These are phyloP conservation scores for Ectropis crepuscularia DNA, from an alignment of 2,888 invertebrate genomes.

Conservation along the genomic window DNA sequence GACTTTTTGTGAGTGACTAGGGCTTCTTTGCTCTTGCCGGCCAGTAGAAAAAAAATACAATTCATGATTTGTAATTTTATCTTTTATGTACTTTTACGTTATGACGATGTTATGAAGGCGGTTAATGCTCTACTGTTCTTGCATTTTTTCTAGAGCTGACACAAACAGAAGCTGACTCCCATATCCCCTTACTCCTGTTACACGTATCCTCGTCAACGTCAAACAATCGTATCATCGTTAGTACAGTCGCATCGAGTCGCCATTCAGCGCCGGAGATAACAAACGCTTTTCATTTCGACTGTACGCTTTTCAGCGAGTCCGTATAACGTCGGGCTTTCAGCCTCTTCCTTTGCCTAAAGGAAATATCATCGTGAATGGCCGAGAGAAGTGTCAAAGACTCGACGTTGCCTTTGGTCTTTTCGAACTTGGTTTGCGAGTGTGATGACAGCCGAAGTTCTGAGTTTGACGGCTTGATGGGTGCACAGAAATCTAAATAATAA, in stretches of 20 bases:
- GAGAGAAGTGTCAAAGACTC: slow-evolving; percentile 17
- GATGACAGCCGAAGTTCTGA: slow-evolving; percentile 4
- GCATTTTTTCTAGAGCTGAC: too few relatives aligned
- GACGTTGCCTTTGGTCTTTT: slow-evolving; percentile 11
- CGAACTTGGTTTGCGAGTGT: not conserved
- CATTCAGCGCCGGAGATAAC: slow-evolving; percentile 19
- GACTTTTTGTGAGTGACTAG: too few relatives aligned
- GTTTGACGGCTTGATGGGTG: not conserved
- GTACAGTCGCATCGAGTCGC: slow-evolving; percentile 17
- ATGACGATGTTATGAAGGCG: too few relatives aligned
- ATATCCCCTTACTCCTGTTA: not conserved
- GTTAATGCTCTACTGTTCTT: too few relatives aligned
- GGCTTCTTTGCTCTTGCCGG: too few relatives aligned
- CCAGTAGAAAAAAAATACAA: too few relatives aligned
- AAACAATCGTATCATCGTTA: slow-evolving; percentile 21
- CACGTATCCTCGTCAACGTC: slow-evolving; percentile 9
- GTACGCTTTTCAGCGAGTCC: slow-evolving; percentile 20
- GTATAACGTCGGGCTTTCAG: slow-evolving; percentile 20
- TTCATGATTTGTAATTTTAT: too few relatives aligned
- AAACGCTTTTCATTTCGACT: slow-evolving; percentile 27
- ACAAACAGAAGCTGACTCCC: not conserved
- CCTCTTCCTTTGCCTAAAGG: slow-evolving; percentile 22
- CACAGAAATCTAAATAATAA: too few relatives aligned
- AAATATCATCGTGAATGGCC: slow-evolving; percentile 29
- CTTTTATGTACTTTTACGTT: too few relatives aligned